phyloP scores from a whole-genome alignment of 2,113 vertebrate species.

The Chionis minor region DNA sequence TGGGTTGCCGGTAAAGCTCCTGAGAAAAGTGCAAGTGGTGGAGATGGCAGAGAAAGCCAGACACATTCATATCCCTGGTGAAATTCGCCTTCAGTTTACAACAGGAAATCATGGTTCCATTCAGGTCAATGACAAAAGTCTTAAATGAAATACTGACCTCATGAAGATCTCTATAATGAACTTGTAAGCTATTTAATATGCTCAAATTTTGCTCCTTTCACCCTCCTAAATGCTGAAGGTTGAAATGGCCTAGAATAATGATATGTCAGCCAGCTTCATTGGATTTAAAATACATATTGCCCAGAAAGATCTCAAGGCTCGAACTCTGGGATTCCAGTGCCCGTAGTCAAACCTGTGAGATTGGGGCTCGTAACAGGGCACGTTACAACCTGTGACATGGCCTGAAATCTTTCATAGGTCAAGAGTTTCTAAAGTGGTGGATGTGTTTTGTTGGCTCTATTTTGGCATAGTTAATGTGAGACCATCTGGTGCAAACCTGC shows the following conservation, averaged over 20 bases:
- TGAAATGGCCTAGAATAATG: background rate
- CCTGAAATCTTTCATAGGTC: background rate
- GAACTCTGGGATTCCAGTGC: background rate
- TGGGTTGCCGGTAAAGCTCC: background rate
- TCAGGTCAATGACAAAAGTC: background rate
- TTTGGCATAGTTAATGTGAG: background rate
- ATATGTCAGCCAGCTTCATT: background rate
- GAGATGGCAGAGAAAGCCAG: background rate
- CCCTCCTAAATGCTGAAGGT: background rate
- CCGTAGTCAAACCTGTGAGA: background rate
- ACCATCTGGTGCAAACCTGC: background rate
- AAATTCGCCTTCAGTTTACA: background rate
- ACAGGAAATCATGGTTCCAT: background rate
- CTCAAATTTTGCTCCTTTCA: background rate
- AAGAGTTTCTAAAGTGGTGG: background rate
- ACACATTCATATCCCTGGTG: background rate
- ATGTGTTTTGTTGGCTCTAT: background rate
- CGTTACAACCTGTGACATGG: background rate
- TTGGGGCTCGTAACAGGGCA: accelerated
- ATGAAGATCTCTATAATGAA: background rate
- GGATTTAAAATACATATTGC: background rate
- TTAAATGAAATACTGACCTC: background rate
- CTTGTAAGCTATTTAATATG: background rate
- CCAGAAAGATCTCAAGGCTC: background rate
- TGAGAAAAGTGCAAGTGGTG: background rate